Percentiles rank a stretch among this genome's conserved stretches.
phyloP scores from a whole-genome alignment of 2,113 vertebrate genomes.

The Clarias magur region DNA sequence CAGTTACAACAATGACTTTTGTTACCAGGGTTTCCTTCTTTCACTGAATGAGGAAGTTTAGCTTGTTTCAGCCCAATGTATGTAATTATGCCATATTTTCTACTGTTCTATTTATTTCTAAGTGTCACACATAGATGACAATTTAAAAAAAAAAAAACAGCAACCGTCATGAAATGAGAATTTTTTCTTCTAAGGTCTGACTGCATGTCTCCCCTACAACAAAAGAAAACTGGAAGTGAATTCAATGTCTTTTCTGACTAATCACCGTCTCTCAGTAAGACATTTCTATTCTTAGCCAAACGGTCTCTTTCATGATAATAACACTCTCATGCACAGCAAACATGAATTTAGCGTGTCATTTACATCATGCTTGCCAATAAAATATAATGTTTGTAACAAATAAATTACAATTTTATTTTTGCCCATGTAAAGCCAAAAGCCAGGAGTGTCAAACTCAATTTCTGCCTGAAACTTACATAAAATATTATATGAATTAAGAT shows the following conservation, averaged over 20 bases:
- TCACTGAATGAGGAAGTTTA: neutral
- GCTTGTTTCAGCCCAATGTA: neutral
- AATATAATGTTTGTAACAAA: neutral
- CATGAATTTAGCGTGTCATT: neutral
- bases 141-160: neutral
- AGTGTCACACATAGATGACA: neutral
- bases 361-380: neutral
- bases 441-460: neutral
- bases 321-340: neutral
- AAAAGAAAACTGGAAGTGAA: neutral
- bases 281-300: neutral
- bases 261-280: neutral
- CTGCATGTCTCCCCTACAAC: neutral
- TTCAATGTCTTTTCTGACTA: neutral
- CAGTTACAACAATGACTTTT: slow-evolving; percentile 9
- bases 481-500: neutral
- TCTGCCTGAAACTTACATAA: neutral
- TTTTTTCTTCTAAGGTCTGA: neutral
- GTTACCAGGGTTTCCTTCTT: neutral
- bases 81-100: neutral
- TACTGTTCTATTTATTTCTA: neutral
- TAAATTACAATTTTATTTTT: neutral
- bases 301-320: neutral
- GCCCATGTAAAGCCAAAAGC: neutral
- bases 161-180: neutral